A percentile compares a stretch with the other conserved stretches of the same genome.
Conservation (phyloP, 2,888 invertebrate species). For the Synanthedon myopaeformis region DNA sequence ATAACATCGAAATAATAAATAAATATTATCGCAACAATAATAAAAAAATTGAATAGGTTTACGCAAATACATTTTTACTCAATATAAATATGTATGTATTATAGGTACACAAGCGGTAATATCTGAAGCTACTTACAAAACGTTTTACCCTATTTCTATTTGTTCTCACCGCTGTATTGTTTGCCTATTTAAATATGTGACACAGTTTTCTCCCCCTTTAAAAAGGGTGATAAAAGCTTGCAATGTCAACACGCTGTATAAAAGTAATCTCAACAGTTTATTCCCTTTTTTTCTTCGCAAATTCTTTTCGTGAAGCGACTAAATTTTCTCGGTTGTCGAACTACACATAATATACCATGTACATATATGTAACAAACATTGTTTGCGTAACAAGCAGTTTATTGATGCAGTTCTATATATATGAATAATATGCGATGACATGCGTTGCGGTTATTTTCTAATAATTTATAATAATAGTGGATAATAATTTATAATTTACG, state of each 20-base stretch:
- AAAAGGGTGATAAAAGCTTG: conserved; percentile 65
- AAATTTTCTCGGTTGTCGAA: conserved; percentile 13
- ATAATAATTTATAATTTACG: no score
- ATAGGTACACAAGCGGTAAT: not conserved
- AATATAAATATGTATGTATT: no score
- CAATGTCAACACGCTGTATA: conserved; percentile 59
- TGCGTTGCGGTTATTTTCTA: no score
- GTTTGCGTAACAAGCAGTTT: no score
- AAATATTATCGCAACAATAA: no score
- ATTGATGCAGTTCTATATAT: no score
- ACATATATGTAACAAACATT: no score
- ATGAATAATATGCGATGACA: no score
- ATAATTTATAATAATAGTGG: no score
- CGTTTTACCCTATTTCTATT: conserved; percentile 34
- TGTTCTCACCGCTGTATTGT: conserved; percentile 44
- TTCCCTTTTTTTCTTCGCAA: conserved; percentile 21
- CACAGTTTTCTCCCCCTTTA: conserved; percentile 56
- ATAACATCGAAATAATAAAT: no score
- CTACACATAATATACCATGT: not conserved
- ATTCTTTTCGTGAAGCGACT: conserved; percentile 15
- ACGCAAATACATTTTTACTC: no score
- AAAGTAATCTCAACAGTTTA: conserved; percentile 62
- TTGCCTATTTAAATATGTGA: conserved; percentile 68
- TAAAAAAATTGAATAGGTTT: no score
- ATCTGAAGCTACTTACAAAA: not conserved